phyloP scores from a whole-genome alignment of 2,113 vertebrate genomes.

The Hydropotes inermis region DNA sequence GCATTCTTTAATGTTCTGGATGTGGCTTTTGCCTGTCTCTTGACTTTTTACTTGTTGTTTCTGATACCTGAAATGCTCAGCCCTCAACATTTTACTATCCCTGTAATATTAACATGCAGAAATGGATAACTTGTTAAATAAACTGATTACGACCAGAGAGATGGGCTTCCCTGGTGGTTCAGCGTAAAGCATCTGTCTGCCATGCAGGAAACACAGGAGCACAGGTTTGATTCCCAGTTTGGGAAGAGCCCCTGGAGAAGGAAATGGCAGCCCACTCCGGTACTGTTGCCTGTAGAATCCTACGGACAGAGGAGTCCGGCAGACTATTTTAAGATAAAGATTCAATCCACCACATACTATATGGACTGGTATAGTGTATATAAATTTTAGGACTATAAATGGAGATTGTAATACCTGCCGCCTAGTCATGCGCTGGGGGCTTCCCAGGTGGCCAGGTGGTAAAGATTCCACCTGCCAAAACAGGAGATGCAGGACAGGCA shows the following conservation, averaged over 20 bases:
- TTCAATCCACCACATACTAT: background rate
- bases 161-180: background rate
- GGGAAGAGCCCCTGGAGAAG: background rate
- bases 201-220: background rate
- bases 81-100: background rate
- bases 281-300: background rate
- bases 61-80: background rate
- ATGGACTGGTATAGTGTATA: background rate
- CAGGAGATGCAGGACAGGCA: background rate
- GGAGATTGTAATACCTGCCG: background rate
- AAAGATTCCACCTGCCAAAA: background rate
- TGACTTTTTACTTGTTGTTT: background rate
- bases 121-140: background rate
- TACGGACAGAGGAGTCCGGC: background rate
- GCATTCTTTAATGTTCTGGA: background rate
- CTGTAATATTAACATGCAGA: background rate
- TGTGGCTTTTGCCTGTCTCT: background rate
- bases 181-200: background rate
- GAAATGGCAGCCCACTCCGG: background rate
- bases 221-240: fast-evolving
- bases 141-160: background rate
- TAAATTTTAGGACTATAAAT: background rate
- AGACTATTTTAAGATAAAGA: background rate
- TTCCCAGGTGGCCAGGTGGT: background rate
- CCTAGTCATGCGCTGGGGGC: background rate